Conservation (phyloP, 2,797 vertebrate genomes). For the Eidolon dupreanum region DNA sequence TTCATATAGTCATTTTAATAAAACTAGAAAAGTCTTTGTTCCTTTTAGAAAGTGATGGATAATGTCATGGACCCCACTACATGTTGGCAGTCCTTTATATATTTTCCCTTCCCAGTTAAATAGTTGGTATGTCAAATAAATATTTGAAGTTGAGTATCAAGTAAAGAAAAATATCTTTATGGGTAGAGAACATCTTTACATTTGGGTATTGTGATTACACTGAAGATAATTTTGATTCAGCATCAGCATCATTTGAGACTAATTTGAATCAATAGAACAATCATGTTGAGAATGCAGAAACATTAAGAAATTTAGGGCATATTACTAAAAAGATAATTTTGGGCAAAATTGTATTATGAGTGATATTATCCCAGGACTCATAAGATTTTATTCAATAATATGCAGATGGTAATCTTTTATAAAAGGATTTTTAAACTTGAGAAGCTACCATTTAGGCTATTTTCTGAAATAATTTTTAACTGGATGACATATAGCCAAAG, state of each 20-base stretch:
- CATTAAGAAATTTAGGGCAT: conserved; percentile 40
- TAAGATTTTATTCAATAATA: conserved; percentile 12
- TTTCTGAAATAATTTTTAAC: not conserved
- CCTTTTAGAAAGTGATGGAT: not conserved
- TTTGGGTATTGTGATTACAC: not conserved
- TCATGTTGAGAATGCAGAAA: not conserved
- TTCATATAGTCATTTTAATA: not conserved
- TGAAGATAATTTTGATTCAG: not conserved
- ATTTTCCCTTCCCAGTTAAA: not conserved
- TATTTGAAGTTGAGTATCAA: not conserved
- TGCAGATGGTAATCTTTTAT: not conserved
- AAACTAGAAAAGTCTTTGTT: not conserved
- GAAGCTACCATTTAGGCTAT: not conserved
- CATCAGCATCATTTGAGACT: not conserved
- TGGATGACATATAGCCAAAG: not conserved
- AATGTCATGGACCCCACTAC: not conserved
- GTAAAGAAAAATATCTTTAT: not conserved
- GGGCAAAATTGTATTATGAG: not conserved
- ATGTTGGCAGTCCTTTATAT: not conserved
- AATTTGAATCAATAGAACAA: not conserved
- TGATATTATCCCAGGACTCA: not conserved
- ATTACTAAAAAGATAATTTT: conserved; percentile 46
- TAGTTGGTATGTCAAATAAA: not conserved
- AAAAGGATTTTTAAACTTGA: not conserved
- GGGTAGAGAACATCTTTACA: not conserved